A percentile compares a stretch with the other conserved stretches of the same genome.
Evolutionary conservation across 2,888 invertebrate genomes (phyloP).

Genomic region (Cephonodes hylas): DNA sequence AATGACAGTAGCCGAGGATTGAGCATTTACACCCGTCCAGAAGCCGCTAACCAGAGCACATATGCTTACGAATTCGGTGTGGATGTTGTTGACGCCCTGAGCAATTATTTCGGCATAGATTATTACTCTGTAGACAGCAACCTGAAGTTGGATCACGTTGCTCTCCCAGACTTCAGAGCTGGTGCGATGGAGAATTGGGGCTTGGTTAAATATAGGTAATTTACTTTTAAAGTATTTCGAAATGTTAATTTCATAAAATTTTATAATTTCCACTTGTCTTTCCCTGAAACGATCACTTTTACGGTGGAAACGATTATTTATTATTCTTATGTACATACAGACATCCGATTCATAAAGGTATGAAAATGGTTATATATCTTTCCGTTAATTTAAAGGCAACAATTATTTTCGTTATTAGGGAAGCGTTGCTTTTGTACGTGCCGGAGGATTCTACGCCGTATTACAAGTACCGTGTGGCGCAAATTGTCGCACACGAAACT

Average conservation of each 20-base stretch:
- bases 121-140: slow-evolving; percentile 79
- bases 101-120: slow-evolving; percentile 80
- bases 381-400: background rate
- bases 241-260: background rate
- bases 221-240: background rate
- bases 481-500: slow-evolving; percentile 87
- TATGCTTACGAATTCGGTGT: slow-evolving; percentile 84
- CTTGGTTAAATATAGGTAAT: slow-evolving; percentile 88
- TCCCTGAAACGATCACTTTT: background rate
- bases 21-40: slow-evolving; percentile 85
- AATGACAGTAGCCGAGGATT: slow-evolving; percentile 56
- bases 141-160: slow-evolving; percentile 91
- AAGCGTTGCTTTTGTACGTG: slow-evolving; percentile 69
- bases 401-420: slow-evolving; percentile 39
- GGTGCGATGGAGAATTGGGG: slow-evolving; percentile 98
- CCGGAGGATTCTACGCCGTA: slow-evolving; percentile 65
- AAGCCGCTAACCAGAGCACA: slow-evolving; percentile 83
- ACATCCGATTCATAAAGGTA: too few species aligned
- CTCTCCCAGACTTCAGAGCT: slow-evolving; percentile 90
- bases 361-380: too few species aligned
- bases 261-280: background rate
- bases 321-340: too few species aligned
- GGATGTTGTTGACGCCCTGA: slow-evolving; percentile 71
- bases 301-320: too few species aligned
- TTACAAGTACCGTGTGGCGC: slow-evolving; percentile 79